Base-by-base conservation (phyloP, 2,113 vertebrate genomes). In the Menidia beryllina region DNA sequence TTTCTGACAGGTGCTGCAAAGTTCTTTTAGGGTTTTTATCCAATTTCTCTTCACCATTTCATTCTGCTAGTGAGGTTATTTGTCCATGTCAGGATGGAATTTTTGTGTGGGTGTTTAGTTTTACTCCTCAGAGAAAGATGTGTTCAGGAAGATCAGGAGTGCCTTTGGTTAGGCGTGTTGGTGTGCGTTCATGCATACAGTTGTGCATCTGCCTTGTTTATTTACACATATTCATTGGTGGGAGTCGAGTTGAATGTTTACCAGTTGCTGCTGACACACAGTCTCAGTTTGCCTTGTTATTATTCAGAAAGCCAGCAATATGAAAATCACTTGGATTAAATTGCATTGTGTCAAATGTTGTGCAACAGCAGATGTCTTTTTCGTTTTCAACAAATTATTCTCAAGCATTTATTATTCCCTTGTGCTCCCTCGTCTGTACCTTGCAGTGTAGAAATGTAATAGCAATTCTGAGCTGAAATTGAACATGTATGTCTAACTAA, bases 31-130 rank as follows among this genome's bases (percentile, higher is more conserved):
- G 79, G 71, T 89, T 83, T 80, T 60, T 60, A 72, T 10, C 41
- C 3, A 48, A 50, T 69, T 80, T 83, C 60, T 69, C 72, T 58
- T 82, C 81, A 64, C 71, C 77, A 72, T 84, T 85, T 76, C 57
- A 76, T 87, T 85, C 70, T 63, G 45, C 52, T 39, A 75, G 78
- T 86, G 83, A 59, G 77, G 70, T 88, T 85, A 41, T 83, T 81
- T 83, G 79, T 77, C 79, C 69, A 53, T 56, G 60, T 66, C 53
- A 38, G 74, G 63, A 82, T 81, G 70, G 66, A 83, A 82, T 78
- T 84, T 81, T 63, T 81, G 48, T 82, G 65, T 64, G 65, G 36
- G 23, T 45, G 48, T 54, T 79, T 25, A 23, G 66, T 73, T 83
- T 60, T 53, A 45, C 63, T 83, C 65, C 67, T 59, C 41, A 61